These are phyloP conservation scores for Vidua macroura DNA, from an alignment of 2,113 vertebrate species.

Conservation along the genomic window DNA sequence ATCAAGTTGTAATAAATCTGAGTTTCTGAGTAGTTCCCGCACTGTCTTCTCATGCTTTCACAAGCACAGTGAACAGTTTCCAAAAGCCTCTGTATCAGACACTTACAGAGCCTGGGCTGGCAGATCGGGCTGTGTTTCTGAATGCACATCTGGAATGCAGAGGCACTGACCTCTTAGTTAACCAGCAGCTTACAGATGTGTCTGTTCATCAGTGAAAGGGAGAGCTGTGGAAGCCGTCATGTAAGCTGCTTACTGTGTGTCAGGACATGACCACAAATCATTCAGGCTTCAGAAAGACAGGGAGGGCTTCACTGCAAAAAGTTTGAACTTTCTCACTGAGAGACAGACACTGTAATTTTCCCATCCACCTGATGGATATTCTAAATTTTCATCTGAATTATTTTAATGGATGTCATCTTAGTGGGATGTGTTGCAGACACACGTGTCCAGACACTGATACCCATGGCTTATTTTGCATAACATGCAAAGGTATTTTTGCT, in stretches of 20 bases:
- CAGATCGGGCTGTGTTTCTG: neutral
- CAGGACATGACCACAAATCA: neutral
- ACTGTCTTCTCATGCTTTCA: conserved; percentile 8
- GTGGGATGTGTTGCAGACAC: no score
- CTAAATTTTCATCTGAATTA: neutral
- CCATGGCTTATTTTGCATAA: neutral
- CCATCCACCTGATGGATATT: neutral
- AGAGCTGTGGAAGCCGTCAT: neutral
- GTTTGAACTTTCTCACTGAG: neutral
- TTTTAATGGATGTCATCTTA: neutral
- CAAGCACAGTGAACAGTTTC: neutral
- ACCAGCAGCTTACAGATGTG: neutral
- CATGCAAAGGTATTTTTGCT: neutral
- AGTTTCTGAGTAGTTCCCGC: conserved; percentile 8
- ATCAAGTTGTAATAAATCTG: neutral
- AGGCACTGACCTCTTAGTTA: conserved; percentile 2
- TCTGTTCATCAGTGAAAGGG: neutral
- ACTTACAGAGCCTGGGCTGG: neutral
- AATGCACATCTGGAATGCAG: neutral
- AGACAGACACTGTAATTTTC: neutral
- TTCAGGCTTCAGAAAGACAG: neutral
- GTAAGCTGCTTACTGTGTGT: neutral
- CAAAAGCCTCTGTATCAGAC: neutral
- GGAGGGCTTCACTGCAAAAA: neutral
- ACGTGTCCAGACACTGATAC: neutral